A percentile compares a stretch with the other conserved stretches of the same genome.
Evolutionary conservation across 2,888 invertebrate species (phyloP).

Genomic region (Dichetophora obliterata): DNA sequence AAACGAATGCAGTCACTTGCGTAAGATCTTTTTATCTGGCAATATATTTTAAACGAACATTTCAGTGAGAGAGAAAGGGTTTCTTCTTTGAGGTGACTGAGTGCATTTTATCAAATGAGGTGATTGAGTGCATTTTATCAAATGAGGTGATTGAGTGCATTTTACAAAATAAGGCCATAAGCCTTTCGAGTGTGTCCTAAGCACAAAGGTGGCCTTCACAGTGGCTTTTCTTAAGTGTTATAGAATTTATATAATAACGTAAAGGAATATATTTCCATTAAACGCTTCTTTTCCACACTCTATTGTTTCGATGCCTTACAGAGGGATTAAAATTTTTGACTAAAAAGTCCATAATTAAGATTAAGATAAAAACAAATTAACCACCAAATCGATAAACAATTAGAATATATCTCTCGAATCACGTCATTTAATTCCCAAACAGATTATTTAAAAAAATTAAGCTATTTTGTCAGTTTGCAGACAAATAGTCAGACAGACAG

Average conservation of each 20-base stretch:
- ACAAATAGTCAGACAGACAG: not conserved
- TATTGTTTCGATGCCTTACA: not conserved
- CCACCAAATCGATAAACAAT: slow-evolving; percentile 21
- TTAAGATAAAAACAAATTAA: slow-evolving; percentile 34
- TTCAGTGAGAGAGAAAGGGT: no score
- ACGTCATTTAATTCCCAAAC: not conserved
- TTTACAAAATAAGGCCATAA: no score
- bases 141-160: no score
- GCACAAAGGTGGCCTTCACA: not conserved
- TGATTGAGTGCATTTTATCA: no score
- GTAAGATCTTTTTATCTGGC: no score
- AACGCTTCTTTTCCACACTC: slow-evolving; percentile 13
- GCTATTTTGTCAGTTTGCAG: not conserved
- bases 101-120: no score
- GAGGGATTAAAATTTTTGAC: not conserved
- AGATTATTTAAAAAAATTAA: not conserved
- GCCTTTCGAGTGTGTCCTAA: no score
- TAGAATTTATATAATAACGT: no score
- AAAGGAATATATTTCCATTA: not conserved
- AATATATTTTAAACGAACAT: no score
- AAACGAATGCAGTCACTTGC: no score
- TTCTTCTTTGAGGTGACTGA: no score
- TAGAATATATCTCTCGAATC: slow-evolving; percentile 8
- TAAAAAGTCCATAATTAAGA: slow-evolving; percentile 17
- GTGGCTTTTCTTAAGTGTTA: not conserved